phyloP scores from a whole-genome alignment of 2,888 invertebrate genomes.

The Macropis europaea region DNA sequence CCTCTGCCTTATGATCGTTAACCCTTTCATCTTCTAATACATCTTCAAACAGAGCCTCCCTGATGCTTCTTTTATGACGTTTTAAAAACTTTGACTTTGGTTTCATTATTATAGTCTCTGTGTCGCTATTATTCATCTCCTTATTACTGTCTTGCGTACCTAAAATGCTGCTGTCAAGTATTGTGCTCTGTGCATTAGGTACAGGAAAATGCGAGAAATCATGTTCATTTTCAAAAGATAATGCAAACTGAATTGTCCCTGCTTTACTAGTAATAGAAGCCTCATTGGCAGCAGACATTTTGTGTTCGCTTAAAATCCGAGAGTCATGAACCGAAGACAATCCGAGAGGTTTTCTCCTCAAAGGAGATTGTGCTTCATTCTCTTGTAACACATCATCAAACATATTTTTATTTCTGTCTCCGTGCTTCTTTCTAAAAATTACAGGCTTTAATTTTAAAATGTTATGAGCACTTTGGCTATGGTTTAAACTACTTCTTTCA shows the following conservation, averaged over 20 bases:
- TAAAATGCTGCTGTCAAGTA: not conserved
- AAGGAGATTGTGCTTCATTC: not conserved
- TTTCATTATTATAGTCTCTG: not conserved
- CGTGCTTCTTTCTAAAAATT: conserved; percentile 11
- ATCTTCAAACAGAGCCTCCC: conserved; percentile 20
- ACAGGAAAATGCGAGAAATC: not conserved
- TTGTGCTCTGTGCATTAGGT: conserved; percentile 27
- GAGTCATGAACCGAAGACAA: not conserved
- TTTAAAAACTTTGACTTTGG: conserved; percentile 3
- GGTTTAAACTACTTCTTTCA: not conserved
- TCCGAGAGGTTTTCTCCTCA: not conserved
- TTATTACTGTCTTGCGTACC: not conserved
- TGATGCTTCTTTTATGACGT: not conserved
- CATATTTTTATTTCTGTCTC: conserved; percentile 2
- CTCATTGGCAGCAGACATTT: too few species aligned
- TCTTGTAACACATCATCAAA: conserved; percentile 35
- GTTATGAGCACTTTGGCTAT: conserved; percentile 16
- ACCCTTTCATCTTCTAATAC: not conserved
- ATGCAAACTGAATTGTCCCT: not conserved
- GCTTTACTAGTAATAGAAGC: not conserved
- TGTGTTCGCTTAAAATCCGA: not conserved
- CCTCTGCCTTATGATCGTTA: too few species aligned
- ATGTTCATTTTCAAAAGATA: not conserved
- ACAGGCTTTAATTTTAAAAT: conserved; percentile 37
- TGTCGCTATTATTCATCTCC: not conserved